Evolutionary conservation across 30 jellyfish, hydroid and myxozoan species (phyloP), one percentile per base, ranked within the genome.

Genomic region (Aurelia coerulea): DNA sequence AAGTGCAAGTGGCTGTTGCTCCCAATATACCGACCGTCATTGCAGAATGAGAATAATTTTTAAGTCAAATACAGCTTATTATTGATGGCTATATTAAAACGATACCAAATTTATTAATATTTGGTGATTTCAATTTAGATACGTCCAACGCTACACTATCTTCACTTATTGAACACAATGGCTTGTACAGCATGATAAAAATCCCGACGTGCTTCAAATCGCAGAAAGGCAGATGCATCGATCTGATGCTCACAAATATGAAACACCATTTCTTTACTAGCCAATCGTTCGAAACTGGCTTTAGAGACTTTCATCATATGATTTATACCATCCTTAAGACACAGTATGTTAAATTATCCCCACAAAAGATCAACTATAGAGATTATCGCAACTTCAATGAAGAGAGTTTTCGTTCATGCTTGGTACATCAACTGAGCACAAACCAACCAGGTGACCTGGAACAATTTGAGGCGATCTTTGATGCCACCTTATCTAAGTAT

Each of bases 181-280:
- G 11, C 23, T 13, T 68, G 5, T 19, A 29, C 4, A 82, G 31
- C 54, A 9, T 67, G 12, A 42, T 82, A 10, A 68, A 82, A 51
- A 16, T 32, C 17, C 82, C 91, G 17, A 87, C 96, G 13, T 76
- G 96, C 51, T 87, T 63, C 46, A 78, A 88, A 66, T 73, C 80
- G 10, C 81, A 29, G 32, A 65, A 71, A n/a, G 84, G 83, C 16
- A 9, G 66, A 34, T 79, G 89, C 78, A 88, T 88, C 2, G 83
- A 67, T 50, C 73, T 78, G 16, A 88, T 78, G 2, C 68, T 87
- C 14, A 77, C 87, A 35, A 88, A 78, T 80, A 56, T 78, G 8
- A 46, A 13, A 31, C 19, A 74, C 19, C 52, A 65, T 49, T 71
- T 88, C 78, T 69, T 62, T 46, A 39, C 59, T 46, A 33, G 69